Evolutionary conservation across 1,140 invertebrate genomes (phyloP), one percentile per base, ranked within the genome.

Genomic region (Stegodyphus dumicola): DNA sequence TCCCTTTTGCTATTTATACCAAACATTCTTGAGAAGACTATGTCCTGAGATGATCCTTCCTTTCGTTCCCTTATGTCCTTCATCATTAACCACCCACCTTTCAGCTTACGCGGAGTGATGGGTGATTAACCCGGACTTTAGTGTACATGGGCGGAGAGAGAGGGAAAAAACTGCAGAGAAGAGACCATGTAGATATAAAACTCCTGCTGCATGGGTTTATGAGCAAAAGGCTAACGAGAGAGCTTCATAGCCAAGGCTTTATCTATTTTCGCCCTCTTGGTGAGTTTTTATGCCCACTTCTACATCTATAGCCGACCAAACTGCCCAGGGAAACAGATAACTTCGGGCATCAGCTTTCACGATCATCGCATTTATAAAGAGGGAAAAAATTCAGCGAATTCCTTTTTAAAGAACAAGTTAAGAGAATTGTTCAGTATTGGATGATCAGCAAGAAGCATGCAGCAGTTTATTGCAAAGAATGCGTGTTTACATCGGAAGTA

Each of bases 151-250:
- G 33, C 33, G 33, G 33, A 33, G 33, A 60, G 15, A 60, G 15
- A 60, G 56, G 56, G 56, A 60, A 60, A 60, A 15, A 11, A 52
- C 56, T 66, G 75, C 9, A 60, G 60, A 66, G 33, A 65, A 51
- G 53, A 49, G 6, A 10, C 7, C 54, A 15, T 15, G 56, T 64
- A 66, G 64, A 77, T 77, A 77, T 65, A 77, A 66, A 77, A 65
- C 78, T 33, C 51, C 51, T 33, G 52, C 49, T 49, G 51, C 33
- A 53, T 71, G 69, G 78, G 51, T 80, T 80, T 80, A 80, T 80
- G 78, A 73, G 78, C 53, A 60, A 60, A 13, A 60, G 78, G 18
- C 78, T 80, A 80, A 80, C 69, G 78, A 80, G 78, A 69, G n/a
- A 65, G 33, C 33, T 33, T 33, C 33, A 33, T 33, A 33, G 33